Evolutionary conservation across 2,113 vertebrate species (phyloP).

Genomic region (Cryptomyrus ogoouensis): DNA sequence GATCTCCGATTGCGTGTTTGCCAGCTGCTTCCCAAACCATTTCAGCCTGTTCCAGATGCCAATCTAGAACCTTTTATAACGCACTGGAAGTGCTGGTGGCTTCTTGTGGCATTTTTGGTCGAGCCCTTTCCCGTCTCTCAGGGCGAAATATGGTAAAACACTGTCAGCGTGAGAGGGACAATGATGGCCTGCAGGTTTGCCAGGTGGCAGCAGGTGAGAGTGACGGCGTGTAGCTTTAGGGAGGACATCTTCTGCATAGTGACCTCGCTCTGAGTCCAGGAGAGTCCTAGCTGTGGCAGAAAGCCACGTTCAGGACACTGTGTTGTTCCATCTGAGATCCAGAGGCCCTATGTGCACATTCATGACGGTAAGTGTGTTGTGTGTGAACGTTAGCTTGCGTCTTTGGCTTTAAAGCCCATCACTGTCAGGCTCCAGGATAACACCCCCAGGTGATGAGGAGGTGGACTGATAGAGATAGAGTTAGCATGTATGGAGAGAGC

Average conservation of each 20-base stretch:
- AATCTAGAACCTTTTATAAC: neutral
- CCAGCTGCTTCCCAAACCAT: neutral
- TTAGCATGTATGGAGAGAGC: neutral
- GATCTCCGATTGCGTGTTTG: neutral
- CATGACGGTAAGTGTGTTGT: neutral
- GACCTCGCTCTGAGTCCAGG: neutral
- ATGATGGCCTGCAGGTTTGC: neutral
- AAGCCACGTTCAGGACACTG: neutral
- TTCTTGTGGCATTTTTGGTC: neutral
- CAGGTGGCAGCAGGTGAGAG: neutral
- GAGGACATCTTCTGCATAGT: neutral
- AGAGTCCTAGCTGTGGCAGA: neutral
- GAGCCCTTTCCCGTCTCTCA: neutral
- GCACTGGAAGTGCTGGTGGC: neutral
- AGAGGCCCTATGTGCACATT: neutral
- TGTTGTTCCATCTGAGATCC: neutral
- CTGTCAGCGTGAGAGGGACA: neutral
- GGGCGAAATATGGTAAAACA: neutral
- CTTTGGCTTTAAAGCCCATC: neutral
- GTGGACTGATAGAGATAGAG: neutral
- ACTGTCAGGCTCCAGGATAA: neutral
- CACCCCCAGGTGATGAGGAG: neutral
- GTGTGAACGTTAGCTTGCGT: neutral
- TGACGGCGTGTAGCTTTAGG: neutral
- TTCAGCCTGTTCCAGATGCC: neutral